Evolutionary conservation across 2,797 vertebrate species (phyloP), one percentile per base, ranked within the genome.

Genomic region (Oreonectes daqikongensis): DNA sequence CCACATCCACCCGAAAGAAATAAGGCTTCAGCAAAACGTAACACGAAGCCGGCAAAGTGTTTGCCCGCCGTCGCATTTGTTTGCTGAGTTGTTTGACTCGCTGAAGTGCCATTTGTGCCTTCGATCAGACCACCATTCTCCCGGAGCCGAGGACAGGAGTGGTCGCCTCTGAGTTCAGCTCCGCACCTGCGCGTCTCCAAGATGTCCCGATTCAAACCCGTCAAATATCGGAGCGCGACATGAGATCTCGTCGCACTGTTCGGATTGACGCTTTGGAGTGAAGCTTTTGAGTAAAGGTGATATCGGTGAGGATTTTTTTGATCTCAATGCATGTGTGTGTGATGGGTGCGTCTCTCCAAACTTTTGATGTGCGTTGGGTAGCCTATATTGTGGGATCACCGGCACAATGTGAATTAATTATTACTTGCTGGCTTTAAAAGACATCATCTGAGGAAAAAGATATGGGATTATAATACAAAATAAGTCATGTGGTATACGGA

Each of bases 131-230:
- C 83, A 61, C 71, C 85, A 80, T 86, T 87, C 84, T 84, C 84
- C 81, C 79, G 83, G 74, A 89, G 86, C 86, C 78, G 86, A 84
- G 73, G 84, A 86, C 82, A 85, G 81, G n/a, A 83, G 83, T 75
- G 84, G 84, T 88, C 85, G 82, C 80, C 72, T 77, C 78, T 28
- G 83, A 82, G 80, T 75, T 71, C 55, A 80, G 78, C 78, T 85
- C 44, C 55, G 63, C 67, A 71, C 72, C 80, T 77, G 65, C 79
- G 79, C 69, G 73, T 61, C 75, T 65, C 81, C 60, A 87, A 85
- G 52, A 91, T 90, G 90, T 83, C 89, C 88, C 86, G 88, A 72
- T 87, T 90, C 52, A 89, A 89, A 88, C 80, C 78, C 85, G 85
- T 89, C 88, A 82, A 84, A 85, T 81, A 79, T 48, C 82, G 83